phyloP scores from a whole-genome alignment of 2,797 vertebrate species.

The Coilia nasus region DNA sequence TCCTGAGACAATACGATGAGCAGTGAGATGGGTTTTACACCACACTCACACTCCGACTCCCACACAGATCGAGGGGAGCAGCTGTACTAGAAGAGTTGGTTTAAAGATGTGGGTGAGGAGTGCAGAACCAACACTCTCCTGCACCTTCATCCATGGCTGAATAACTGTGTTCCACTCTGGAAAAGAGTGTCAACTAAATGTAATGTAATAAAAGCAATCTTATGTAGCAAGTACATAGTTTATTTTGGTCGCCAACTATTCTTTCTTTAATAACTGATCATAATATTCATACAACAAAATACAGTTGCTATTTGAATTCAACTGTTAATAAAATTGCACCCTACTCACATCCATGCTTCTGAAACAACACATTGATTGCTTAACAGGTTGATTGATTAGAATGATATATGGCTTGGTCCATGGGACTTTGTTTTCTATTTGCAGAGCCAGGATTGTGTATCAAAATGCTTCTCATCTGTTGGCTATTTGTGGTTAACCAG shows the following conservation, averaged over 20 bases:
- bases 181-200: too few relatives aligned
- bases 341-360: not conserved
- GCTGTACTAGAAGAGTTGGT: too few relatives aligned
- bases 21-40: too few relatives aligned
- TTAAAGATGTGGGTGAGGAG: not conserved
- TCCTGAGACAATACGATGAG: not conserved
- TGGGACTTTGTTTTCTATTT: not conserved
- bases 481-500: not conserved
- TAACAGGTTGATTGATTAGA: not conserved
- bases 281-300: not conserved
- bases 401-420: not conserved
- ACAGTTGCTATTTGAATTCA: not conserved
- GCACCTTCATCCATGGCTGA: too few relatives aligned
- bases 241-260: not conserved
- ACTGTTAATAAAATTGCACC: not conserved
- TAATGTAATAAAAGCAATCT: not conserved
- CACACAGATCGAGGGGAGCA: too few relatives aligned
- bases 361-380: not conserved
- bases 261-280: not conserved
- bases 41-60: too few relatives aligned
- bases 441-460: not conserved
- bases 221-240: not conserved
- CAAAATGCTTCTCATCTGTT: not conserved
- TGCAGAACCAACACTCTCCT: too few relatives aligned
- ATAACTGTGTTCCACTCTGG: too few relatives aligned